Conservation (phyloP, 2,888 invertebrate species). For the Eupelmus urozonus region DNA sequence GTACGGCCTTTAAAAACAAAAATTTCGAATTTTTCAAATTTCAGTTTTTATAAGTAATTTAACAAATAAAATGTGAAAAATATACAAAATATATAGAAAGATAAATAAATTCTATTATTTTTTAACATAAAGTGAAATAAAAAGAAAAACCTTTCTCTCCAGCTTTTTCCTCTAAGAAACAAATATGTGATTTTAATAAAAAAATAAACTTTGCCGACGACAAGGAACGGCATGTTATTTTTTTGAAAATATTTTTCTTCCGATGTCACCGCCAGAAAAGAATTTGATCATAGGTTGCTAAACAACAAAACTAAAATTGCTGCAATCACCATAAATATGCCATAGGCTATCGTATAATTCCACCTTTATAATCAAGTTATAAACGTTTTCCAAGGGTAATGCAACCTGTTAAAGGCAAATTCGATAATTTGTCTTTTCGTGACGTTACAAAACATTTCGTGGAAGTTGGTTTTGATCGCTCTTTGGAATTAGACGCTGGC, state of each 20-base stretch:
- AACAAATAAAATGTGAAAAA: no score
- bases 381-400: constrained; percentile 23
- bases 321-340: background rate
- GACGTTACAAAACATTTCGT: background rate
- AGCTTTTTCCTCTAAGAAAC: background rate
- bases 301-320: background rate
- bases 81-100: no score
- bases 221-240: background rate
- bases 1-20: no score
- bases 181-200: background rate
- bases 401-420: constrained; percentile 3
- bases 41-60: no score
- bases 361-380: background rate
- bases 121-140: no score
- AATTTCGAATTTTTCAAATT: no score
- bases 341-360: constrained; percentile 10
- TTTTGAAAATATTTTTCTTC: background rate
- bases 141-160: no score
- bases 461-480: background rate
- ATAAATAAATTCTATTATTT: no score
- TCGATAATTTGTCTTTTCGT: background rate
- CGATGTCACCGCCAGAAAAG: background rate
- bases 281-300: background rate
- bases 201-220: background rate
- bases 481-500: background rate